These are phyloP conservation scores for Troilus luridus DNA, from an alignment of 2,888 invertebrate species.

Conservation along the genomic window DNA sequence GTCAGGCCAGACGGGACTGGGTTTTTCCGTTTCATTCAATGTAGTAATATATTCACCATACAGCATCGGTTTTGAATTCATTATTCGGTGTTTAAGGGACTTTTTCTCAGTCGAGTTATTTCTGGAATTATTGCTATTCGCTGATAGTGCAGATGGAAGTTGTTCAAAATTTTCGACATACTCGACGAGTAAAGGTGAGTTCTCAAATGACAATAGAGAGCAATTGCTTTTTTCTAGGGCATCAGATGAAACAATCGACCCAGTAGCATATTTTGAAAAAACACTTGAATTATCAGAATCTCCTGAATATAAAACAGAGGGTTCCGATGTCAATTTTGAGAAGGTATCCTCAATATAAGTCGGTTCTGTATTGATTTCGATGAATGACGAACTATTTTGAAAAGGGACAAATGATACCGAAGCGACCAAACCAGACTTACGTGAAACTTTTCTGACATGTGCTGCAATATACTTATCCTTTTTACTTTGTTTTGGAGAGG, in stretches of 20 bases:
- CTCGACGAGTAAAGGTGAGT: neutral
- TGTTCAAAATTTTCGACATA: neutral
- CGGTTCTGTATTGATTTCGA: neutral
- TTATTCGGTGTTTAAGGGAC: no score
- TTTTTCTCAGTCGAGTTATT: neutral
- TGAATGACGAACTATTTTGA: neutral
- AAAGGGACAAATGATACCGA: neutral
- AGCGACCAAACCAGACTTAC: neutral
- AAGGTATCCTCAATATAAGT: neutral
- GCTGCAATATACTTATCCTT: neutral
- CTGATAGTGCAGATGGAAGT: neutral
- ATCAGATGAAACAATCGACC: neutral
- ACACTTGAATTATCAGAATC: neutral
- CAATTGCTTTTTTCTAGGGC: neutral
- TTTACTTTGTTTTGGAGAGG: neutral
- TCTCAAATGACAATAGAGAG: neutral
- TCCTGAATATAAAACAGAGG: neutral
- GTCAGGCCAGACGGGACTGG: neutral
- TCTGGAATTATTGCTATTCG: neutral
- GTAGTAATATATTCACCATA: neutral
- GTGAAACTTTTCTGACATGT: neutral
- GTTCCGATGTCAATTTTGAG: neutral
- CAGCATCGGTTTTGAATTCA: neutral
- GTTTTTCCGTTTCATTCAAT: neutral
- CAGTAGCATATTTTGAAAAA: neutral